Evolutionary conservation across 2,797 vertebrate genomes (phyloP), one percentile per base, ranked within the genome.

Genomic region (Esox masquinongy): DNA sequence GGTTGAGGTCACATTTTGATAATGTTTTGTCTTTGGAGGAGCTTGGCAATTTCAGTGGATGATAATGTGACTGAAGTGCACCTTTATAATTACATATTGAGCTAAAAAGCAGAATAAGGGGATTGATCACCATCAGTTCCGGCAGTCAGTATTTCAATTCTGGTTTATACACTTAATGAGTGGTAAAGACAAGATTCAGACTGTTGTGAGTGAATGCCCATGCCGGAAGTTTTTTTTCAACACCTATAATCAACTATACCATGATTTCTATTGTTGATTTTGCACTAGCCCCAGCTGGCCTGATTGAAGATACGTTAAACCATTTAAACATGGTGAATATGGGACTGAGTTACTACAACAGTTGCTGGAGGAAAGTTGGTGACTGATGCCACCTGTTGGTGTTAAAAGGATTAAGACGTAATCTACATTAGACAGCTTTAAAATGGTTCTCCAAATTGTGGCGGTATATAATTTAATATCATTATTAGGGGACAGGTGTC

Each of bases 351-450:
- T 19, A 39, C 34, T 34, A 34, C 66, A 31, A 29, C 29, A 16
- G 19, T 8, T 39, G 6, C 39, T 43, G 26, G 9, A 43, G 0
- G 49, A 72, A 74, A 22, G 19, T 47, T 68, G 63, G 56, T 75
- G 43, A 66, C 72, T 74, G 56, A 77, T 66, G 68, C 80, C 63
- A 14, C 81, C 85, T 84, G 9, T 67, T 80, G 81, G 77, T 68
- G 15, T 15, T 70, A 11, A 63, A 64, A 47, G 81, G 68, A 77
- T 9, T 64, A 36, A 77, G 70, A 61, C 16, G 56, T 24, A 9
- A 12, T 19, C 11, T 24, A 61, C 22, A 61, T 61, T 5, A 29
- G 29, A 66, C 72, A 70, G 22, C 11, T 36, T 47, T 63, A 12
- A 61, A 26, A 61, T 61, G 22, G 56, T 26, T 59, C 11, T 61